Percentiles rank a stretch among this genome's conserved stretches.
Conservation (phyloP, 2,888 invertebrate species). For the Blastobasis adustella region DNA sequence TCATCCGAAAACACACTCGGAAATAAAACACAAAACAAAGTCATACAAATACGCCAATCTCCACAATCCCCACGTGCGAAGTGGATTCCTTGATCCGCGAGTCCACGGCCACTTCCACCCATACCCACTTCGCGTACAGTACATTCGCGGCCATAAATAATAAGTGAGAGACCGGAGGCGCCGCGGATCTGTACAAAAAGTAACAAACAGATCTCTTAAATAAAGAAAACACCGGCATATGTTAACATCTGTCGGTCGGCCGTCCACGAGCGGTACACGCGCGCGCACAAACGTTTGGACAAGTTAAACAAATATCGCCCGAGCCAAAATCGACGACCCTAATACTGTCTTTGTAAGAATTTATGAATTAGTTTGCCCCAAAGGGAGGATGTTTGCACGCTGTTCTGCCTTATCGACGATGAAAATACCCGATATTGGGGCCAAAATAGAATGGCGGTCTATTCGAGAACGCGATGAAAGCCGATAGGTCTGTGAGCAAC, state of each 20-base stretch:
- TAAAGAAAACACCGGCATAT: conserved; percentile 72
- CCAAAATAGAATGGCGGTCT: too few species aligned
- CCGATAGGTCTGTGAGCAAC: too few species aligned
- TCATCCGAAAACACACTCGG: background rate
- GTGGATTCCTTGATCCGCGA: background rate
- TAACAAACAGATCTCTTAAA: conserved; percentile 72
- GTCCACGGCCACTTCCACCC: conserved; percentile 16
- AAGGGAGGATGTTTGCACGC: too few species aligned
- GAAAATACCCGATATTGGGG: too few species aligned
- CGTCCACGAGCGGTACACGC: conserved; percentile 27
- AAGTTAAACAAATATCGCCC: conserved; percentile 32
- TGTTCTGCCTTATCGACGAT: too few species aligned
- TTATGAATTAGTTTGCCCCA: too few species aligned
- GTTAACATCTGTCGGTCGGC: conserved; percentile 65
- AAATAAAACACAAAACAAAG: background rate
- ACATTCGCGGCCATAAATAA: conserved; percentile 68
- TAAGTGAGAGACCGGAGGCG: conserved; percentile 70
- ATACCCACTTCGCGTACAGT: conserved; percentile 26
- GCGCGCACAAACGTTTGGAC: conserved; percentile 22
- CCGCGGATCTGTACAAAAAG: conserved; percentile 68
- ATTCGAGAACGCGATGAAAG: too few species aligned
- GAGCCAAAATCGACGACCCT: conserved; percentile 8
- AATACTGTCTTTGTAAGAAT: too few species aligned
- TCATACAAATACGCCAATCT: background rate
- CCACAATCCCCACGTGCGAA: background rate